These are phyloP conservation scores for Conomelus anceps DNA, from an alignment of 2,888 invertebrate species.

Conservation along the genomic window DNA sequence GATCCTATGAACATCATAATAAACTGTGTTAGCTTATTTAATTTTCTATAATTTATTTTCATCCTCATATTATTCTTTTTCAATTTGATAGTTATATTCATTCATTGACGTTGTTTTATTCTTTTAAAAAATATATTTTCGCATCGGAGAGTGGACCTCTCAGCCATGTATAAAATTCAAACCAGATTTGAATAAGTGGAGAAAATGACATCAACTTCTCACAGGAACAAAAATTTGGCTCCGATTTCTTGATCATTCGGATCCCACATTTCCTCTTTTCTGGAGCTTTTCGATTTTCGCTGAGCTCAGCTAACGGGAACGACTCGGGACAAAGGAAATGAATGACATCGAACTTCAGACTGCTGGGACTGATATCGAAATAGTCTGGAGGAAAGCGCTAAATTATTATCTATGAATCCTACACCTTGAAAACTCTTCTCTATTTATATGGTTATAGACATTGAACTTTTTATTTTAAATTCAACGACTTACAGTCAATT, in stretches of 20 bases:
- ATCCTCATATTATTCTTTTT: too few species aligned
- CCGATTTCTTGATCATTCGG: neutral
- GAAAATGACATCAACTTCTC: neutral
- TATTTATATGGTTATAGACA: too few species aligned
- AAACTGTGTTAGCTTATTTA: too few species aligned
- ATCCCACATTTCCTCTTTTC: neutral
- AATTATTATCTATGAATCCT: neutral
- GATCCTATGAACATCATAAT: too few species aligned
- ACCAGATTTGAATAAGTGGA: neutral
- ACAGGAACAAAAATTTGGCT: neutral
- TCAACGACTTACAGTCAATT: too few species aligned
- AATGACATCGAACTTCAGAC: neutral
- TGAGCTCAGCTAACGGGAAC: neutral
- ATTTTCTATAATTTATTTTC: too few species aligned
- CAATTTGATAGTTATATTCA: too few species aligned
- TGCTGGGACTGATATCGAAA: neutral
- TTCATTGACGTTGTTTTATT: too few species aligned
- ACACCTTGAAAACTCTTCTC: too few species aligned
- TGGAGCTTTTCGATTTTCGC: neutral
- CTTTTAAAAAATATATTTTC: too few species aligned
- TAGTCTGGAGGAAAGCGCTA: neutral
- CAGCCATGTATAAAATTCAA: neutral
- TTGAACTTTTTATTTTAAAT: too few species aligned
- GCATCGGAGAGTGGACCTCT: too few species aligned
- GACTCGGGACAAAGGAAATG: neutral